Conservation (phyloP, 2,888 invertebrate genomes). For the Trissoscelio sp. region DNA sequence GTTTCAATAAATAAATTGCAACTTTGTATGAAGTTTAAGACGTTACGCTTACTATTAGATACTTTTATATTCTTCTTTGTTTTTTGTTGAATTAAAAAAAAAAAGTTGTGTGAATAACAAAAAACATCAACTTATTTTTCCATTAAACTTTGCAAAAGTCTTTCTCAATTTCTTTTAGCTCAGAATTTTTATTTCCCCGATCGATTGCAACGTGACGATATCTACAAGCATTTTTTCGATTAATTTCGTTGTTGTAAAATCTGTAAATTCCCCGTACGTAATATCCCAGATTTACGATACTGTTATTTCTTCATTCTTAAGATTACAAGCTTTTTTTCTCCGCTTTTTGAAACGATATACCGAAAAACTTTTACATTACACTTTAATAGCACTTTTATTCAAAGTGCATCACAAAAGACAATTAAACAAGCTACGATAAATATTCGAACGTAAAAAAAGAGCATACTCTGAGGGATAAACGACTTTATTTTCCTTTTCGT, state of each 20-base stretch:
- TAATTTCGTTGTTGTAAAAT: conserved; percentile 8
- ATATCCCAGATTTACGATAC: conserved; percentile 24
- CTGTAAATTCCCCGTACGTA: conserved; percentile 2
- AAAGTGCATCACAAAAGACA: neutral
- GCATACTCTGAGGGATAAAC: neutral
- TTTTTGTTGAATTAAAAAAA: too few relatives aligned
- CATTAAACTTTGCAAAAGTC: too few relatives aligned
- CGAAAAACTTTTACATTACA: neutral
- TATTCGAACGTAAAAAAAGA: neutral
- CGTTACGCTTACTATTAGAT: too few relatives aligned
- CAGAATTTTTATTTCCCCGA: conserved; percentile 5
- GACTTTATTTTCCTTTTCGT: neutral
- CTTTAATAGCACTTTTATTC: conserved; percentile 2
- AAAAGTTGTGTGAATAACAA: too few relatives aligned
- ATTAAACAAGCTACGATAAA: neutral
- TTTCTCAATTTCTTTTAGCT: neutral
- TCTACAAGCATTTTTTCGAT: conserved; percentile 14
- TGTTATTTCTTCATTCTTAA: conserved; percentile 17
- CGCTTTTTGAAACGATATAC: neutral
- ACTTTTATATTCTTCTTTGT: too few relatives aligned
- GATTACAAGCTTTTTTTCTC: conserved; percentile 7
- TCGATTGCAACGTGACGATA: conserved; percentile 2
- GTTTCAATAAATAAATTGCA: neutral
- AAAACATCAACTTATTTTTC: too few relatives aligned
- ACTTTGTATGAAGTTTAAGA: too few relatives aligned